Conservation (phyloP, 2,888 invertebrate species). For the Apamea sordens region DNA sequence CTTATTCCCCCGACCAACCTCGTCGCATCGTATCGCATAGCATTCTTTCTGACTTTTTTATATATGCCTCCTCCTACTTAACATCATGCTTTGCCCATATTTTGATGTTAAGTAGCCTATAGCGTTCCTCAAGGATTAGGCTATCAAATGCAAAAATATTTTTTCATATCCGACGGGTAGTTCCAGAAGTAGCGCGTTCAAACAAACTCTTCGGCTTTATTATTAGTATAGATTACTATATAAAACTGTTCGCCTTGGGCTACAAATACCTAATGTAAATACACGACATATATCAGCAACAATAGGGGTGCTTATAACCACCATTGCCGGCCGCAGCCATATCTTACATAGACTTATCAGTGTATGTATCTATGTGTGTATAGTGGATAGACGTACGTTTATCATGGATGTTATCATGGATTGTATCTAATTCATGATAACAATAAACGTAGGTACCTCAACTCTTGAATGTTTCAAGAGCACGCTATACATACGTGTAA, state of each 20-base stretch:
- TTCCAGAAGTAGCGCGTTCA: neutral
- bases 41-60: too few relatives aligned
- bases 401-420: too few relatives aligned
- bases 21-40: too few relatives aligned
- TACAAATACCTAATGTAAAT: conserved; percentile 4
- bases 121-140: neutral
- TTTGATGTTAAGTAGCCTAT: neutral
- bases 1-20: too few relatives aligned
- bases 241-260: neutral
- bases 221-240: neutral
- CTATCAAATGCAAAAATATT: neutral
- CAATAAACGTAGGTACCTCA: conserved; percentile 44
- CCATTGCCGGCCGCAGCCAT: conserved; percentile 19
- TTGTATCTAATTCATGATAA: conserved; percentile 10
- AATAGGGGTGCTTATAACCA: conserved; percentile 42
- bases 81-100: too few relatives aligned
- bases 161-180: neutral
- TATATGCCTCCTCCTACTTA: too few relatives aligned
- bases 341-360: conserved; percentile 53
- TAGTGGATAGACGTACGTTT: too few relatives aligned
- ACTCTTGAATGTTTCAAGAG: conserved; percentile 56
- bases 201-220: too few relatives aligned
- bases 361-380: too few relatives aligned
- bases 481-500: conserved; percentile 40
- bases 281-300: conserved; percentile 16